Conservation (phyloP, 2,797 vertebrate species). For the Spinus pinus region DNA sequence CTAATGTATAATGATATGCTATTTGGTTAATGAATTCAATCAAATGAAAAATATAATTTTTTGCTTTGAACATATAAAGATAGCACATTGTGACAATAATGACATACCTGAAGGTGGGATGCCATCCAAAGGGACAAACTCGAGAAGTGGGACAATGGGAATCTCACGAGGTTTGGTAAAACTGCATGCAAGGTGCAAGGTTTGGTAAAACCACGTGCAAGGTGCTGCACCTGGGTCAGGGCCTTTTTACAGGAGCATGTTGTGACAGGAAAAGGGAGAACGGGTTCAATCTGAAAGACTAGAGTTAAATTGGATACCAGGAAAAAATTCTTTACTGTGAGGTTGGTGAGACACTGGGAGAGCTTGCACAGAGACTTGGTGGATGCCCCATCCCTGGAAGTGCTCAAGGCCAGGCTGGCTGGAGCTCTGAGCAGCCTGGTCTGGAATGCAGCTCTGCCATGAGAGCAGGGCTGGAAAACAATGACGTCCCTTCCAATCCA, state of each 20-base stretch:
- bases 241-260: background rate
- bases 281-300: background rate
- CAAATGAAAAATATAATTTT: background rate
- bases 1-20: background rate
- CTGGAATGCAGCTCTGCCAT: background rate
- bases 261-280: background rate
- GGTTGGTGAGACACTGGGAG: background rate
- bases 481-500: background rate
- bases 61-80: background rate
- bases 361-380: background rate
- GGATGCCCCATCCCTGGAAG: background rate
- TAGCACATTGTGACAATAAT: background rate
- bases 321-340: background rate
- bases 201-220: rapidly evolving
- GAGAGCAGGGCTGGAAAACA: too few species aligned
- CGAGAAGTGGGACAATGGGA: background rate
- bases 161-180: background rate
- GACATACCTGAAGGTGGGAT: too few species aligned
- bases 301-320: background rate
- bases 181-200: rapidly evolving
- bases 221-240: background rate
- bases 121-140: background rate
- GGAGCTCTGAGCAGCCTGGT: background rate
- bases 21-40: background rate
- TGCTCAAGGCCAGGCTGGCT: background rate